Evolutionary conservation across 2,888 invertebrate species (phyloP), one percentile per base, ranked within the genome.

Genomic region (Rambutsinella grinnellia): DNA sequence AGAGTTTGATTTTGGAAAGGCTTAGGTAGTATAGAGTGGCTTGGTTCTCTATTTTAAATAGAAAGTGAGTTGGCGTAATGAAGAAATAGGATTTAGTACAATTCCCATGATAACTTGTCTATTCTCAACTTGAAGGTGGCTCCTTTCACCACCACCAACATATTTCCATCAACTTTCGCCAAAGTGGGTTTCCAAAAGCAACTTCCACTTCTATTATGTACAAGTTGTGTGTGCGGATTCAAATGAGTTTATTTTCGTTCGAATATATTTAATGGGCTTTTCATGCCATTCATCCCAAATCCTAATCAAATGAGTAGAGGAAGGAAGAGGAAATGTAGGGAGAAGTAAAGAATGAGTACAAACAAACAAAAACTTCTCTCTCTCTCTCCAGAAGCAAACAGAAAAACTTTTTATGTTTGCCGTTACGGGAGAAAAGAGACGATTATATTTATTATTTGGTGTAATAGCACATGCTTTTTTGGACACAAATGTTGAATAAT

Each of bases 1-100:
- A n/a, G 58, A 60, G 66, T 66, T 66, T 66, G 61, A 61, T 66
- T 74, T 74, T 36, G 28, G 24, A 23, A 54, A 56, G 65, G 51
- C n/a, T 61, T 57, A 57, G 26, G 19, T 23, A 36, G 36, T 13
- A 8, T 36, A 36, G 13, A 36, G 36, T 36, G 5, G 36, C 10
- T n/a, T 5, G n/a, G 15, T 49, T 19, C n/a, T n/a, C n/a, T n/a
- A n/a, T n/a, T n/a, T n/a, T n/a, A n/a, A n/a, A n/a, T n/a, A n/a
- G 23, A 54, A 23, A n/a, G 56, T 58, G 63, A 63, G 76, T 63
- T 57, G 53, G 24, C 63, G 68, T 76, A 76, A 76, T 76, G 76
- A 76, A 76, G 76, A 76, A 76, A 76, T 76, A 76, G 76, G 76
- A 76, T 76, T 76, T 76, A 76, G 76, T 69, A 61, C 68, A 69